These are phyloP conservation scores for Esox masquinongy DNA, from an alignment of 2,797 vertebrate species.

Conservation along the genomic window DNA sequence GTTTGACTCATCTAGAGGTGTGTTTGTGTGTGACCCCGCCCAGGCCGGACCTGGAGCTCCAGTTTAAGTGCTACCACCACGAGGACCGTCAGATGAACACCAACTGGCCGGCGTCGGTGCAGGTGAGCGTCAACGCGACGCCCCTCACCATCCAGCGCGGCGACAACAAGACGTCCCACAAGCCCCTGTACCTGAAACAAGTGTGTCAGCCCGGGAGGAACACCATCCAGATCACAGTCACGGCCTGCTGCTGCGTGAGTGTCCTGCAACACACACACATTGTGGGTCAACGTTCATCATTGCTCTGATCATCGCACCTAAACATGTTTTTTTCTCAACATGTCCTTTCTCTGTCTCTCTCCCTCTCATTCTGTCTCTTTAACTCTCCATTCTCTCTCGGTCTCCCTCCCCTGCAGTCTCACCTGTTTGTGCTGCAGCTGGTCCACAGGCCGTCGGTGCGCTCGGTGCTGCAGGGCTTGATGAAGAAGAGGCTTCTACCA, in stretches of 20 bases:
- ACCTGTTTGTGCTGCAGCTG: conserved; percentile 91
- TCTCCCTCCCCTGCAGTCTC: conserved; percentile 76
- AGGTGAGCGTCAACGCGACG: conserved; percentile 92
- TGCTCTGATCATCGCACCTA: neutral
- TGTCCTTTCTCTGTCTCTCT: neutral
- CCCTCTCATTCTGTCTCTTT: neutral
- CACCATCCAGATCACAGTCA: conserved; percentile 95
- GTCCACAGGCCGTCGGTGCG: conserved; percentile 90
- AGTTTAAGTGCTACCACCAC: conserved; percentile 95
- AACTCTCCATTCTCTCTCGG: neutral
- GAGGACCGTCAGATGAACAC: conserved; percentile 95
- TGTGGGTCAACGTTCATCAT: neutral
- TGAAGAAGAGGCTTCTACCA: conserved; percentile 92
- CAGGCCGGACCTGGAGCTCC: conserved; percentile 91
- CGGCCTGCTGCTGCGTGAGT: conserved; percentile 92
- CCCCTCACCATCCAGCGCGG: conserved; percentile 90
- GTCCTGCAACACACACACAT: conserved; percentile 7
- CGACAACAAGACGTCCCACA: conserved; percentile 93
- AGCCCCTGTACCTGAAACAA: conserved; percentile 90
- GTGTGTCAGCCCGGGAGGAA: conserved; percentile 92
- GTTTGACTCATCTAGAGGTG: neutral
- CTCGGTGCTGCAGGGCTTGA: conserved; percentile 90
- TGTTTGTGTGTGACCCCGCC: neutral
- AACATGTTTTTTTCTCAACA: neutral
- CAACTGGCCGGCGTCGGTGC: conserved; percentile 93